Evolutionary conservation across 2,888 invertebrate genomes (phyloP), one percentile per base, ranked within the genome.

Genomic region (Nomada flava): DNA sequence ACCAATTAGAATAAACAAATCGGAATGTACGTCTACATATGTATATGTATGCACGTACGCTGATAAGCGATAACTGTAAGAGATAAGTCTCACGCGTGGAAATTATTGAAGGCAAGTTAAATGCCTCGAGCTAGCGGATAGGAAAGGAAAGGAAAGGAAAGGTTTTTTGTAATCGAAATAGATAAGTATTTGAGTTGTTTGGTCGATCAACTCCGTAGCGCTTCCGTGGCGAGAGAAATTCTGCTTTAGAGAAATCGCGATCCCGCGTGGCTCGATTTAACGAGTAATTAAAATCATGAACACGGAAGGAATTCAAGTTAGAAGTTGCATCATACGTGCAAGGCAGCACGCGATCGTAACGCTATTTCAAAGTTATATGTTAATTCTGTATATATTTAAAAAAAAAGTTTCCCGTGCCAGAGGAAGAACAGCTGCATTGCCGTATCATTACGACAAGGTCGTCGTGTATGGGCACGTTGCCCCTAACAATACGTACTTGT

Each of bases 401-500:
- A 69, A 44, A 70, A 15, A 82, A 81, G 50, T 75, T 69, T 71
- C n/a, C 20, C 23, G 50, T 29, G 42, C 63, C 36, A 15, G 26
- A 65, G n/a, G 52, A 73, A 26, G 57, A 76, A 77, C 67, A 77
- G 67, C 83, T 76, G 83, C 83, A 83, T 64, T 83, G 83, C 83
- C 62, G 83, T 78, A 79, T 78, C 63, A 81, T 82, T 82, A 73
- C 36, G 15, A 52, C 85, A 85, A 85, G 85, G 85, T 83, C 83
- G 53, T 29, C 20, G 26, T 67, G 23, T 60, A 70, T 60, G 26
- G 62, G 65, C 72, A 75, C 76, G 90, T 90, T 91, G 91, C 91
- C 89, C 90, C 85, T 88, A 88, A 90, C 91, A 72, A 91, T 89
- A 70, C 4, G 83, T 71, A 69, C 79, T 83, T 89, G 91, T 91